phyloP scores from a whole-genome alignment of 2,888 invertebrate species.

The Habrosyne pyritoides region DNA sequence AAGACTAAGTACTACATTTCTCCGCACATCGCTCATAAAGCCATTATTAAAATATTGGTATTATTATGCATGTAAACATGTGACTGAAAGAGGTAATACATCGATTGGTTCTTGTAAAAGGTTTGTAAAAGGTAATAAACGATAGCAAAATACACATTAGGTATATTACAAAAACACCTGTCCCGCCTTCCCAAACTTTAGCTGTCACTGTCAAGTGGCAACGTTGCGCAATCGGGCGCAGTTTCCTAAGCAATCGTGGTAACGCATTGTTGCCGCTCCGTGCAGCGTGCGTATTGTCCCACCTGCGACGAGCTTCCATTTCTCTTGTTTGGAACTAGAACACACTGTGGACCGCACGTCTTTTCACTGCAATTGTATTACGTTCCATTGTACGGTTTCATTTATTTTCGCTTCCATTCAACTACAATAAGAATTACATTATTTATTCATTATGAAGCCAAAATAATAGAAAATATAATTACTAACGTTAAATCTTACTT shows the following conservation, averaged over 20 bases:
- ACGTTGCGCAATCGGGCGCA: slow-evolving; percentile 42
- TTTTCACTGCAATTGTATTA: slow-evolving; percentile 80
- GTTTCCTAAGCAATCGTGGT: slow-evolving; percentile 32
- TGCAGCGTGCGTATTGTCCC: slow-evolving; percentile 52
- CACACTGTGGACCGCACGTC: slow-evolving; percentile 66
- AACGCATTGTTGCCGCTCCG: slow-evolving; percentile 56
- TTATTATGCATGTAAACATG: no score
- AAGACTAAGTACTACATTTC: no score
- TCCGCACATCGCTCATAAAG: no score
- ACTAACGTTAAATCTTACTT: no score
- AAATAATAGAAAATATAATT: no score
- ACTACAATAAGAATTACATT: slow-evolving; percentile 42
- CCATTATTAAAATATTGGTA: no score
- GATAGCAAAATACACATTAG: no score
- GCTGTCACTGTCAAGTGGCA: slow-evolving; percentile 41
- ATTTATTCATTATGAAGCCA: neutral
- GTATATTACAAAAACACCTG: neutral
- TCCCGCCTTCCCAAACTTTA: neutral
- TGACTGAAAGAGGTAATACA: no score
- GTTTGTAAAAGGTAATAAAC: no score
- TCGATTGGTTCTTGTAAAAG: no score
- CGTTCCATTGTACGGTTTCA: slow-evolving; percentile 72
- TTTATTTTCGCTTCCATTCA: slow-evolving; percentile 60
- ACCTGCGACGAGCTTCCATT: slow-evolving; percentile 62
- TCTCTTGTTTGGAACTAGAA: slow-evolving; percentile 75